phyloP scores from a whole-genome alignment of 2,888 invertebrate species.

The Oscheius sp. region DNA sequence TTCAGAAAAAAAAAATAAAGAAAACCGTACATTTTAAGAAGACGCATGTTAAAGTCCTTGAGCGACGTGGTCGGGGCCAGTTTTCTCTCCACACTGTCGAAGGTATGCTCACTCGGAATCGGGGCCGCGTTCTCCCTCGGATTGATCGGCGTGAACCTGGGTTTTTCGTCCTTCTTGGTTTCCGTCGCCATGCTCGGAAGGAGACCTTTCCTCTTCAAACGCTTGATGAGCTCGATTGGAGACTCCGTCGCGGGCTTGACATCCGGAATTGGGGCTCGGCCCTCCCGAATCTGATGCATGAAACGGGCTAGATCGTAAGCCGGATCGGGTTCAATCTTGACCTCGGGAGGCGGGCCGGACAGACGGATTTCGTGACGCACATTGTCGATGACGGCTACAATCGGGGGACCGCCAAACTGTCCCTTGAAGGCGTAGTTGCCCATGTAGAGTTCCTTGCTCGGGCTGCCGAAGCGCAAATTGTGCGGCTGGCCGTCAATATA shows the following conservation, averaged over 20 bases:
- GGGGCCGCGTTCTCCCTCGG: constrained; percentile 29
- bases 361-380: constrained; percentile 84
- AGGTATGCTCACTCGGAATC: constrained; percentile 33
- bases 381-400: constrained; percentile 84
- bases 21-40: constrained; percentile 43
- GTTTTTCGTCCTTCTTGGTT: constrained; percentile 9
- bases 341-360: constrained; percentile 91
- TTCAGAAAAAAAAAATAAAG: constrained; percentile 25
- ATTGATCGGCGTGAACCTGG: neutral
- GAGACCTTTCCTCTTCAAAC: constrained; percentile 22
- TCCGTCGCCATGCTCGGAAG: neutral
- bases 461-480: constrained; percentile 88
- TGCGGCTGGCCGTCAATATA: constrained; percentile 74
- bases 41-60: constrained; percentile 46
- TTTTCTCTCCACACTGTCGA: constrained; percentile 26
- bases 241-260: neutral
- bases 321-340: constrained; percentile 85
- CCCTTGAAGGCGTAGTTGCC: constrained; percentile 91
- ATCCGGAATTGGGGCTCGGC: neutral
- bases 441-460: constrained; percentile 89
- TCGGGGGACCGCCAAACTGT: constrained; percentile 83
- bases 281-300: constrained; percentile 37
- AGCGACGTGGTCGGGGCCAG: constrained; percentile 78
- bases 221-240: constrained; percentile 11
- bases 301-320: constrained; percentile 81